Base-by-base conservation (phyloP, 2,113 vertebrate genomes). In the Tapirus terrestris region DNA sequence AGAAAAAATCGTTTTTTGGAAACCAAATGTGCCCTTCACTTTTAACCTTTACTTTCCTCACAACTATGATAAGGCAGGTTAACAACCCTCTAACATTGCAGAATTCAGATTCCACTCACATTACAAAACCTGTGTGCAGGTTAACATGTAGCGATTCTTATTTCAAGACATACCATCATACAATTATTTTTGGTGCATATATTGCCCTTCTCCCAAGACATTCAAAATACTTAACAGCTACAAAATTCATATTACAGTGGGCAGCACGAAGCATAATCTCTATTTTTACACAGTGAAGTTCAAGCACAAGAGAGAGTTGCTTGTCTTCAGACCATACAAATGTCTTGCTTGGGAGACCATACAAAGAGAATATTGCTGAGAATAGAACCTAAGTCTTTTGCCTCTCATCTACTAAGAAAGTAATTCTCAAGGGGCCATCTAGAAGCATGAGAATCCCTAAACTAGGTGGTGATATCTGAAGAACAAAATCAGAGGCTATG, bases 1-100 rank as follows among this genome's bases (percentile, higher is more conserved):
- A 97, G 23, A 96, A 94, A 39, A 97, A 96, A 90, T 94, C 43
- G 94, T 89, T 56, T 65, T 96, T 97, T 23, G 27, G 70, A 96
- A 92, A 75, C 31, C 94, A 73, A 96, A 90, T 21, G 3, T 70
- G 18, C 73, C 76, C 39, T 67, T 89, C 5, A 9, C 20, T 72
- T 95, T 92, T 82, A 89, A 6, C 29, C 27, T 93, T 81, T 80
- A 83, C 27, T 94, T 96, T 85, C 25, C 53, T 87, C 61, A 91
- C 31, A 73, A 88, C 20, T 67, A 76, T 81, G 43, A 90, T 9
- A 80, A 60, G 61, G 51, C 20, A 94, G 43, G 21, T 91, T 82
- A 77, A 94, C 48, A 94, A 79, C 8, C 14, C 60, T 92, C 45
- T 70, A 72, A 88, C 23, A 36, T 27, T 77, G 58, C 0, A 79